Evolutionary conservation across 2,113 vertebrate genomes (phyloP), one percentile per base, ranked within the genome.

Genomic region (Ahaetulla prasina): DNA sequence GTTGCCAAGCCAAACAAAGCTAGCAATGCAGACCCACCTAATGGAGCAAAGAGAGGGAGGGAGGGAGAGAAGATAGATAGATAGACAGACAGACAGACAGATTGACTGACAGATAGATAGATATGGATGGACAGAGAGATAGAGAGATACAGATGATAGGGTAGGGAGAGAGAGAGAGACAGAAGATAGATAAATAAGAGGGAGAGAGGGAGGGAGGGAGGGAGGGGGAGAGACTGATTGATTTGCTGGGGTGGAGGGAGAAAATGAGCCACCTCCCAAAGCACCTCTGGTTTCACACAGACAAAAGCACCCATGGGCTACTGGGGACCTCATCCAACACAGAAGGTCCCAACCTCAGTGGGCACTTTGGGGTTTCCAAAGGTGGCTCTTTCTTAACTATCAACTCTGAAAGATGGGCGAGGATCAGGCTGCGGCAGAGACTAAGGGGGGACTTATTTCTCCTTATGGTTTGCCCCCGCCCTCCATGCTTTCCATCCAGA

Each of bases 371-470:
- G 91, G 39, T 11, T 43, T 43, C 16, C 52, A 95, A 92, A 45
- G 43, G 0, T 0, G 93, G 89, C 20, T 49, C 87, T 53, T 94
- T 89, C 88, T 90, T 93, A 91, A 94, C 92, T 63, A 88, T 60
- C 94, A 30, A 90, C 50, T 95, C 85, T 54, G 85, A 90, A 43
- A 92, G 25, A 27, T 57, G 12, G 90, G 20, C 8, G 23, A 86
- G 20, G 43, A 3, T 8, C 6, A 14, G 0, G 16, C 63, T 23
- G 52, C 4, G 14, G 0, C 5, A 53, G 35, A 90, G 50, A 8
- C 10, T 4, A 18, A 25, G 35, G 39, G 14, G 53, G 7, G 23
- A 16, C 22, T 47, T 20, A 3, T 27, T 60, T 30, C 57, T 60
- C 25, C 57, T 60, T 27, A 4, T 55, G 53, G 49, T 2, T 12